A percentile compares a stretch with the other conserved stretches of the same genome.
Evolutionary conservation across 2,888 invertebrate genomes (phyloP).

Genomic region (Sarcophaga carnaria): DNA sequence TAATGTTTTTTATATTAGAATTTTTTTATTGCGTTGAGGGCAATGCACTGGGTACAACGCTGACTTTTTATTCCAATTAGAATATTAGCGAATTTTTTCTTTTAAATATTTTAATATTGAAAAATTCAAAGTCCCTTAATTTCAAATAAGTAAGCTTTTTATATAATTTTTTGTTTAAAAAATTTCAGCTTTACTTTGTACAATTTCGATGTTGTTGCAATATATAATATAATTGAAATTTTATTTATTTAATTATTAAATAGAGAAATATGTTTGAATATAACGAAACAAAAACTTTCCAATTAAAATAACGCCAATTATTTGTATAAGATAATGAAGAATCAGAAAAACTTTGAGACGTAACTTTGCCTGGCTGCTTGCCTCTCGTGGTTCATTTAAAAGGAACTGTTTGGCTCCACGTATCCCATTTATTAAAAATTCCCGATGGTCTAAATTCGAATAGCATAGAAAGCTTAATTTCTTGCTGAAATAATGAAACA

Average conservation of each 20-base stretch:
- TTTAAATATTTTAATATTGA: no score
- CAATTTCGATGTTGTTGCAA: no score
- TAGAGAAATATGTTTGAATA: constrained; percentile 17
- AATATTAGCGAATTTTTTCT: no score
- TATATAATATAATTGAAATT: background rate
- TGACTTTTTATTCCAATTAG: no score
- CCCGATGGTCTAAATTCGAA: constrained; percentile 73
- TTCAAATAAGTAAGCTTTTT: no score
- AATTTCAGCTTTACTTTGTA: no score
- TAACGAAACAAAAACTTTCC: constrained; percentile 40
- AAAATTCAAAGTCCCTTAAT: no score
- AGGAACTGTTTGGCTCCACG: constrained; percentile 78
- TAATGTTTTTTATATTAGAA: no score
- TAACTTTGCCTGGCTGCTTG: constrained; percentile 72
- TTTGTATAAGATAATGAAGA: constrained; percentile 73
- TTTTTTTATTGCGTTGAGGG: no score
- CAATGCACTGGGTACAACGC: no score
- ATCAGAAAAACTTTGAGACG: constrained; percentile 74
- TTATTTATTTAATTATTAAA: background rate
- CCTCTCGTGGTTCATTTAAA: constrained; percentile 76
- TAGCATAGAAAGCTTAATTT: constrained; percentile 66
- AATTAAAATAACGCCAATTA: constrained; percentile 61
- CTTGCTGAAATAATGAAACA: constrained; percentile 38
- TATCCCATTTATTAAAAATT: constrained; percentile 76
- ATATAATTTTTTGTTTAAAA: no score